phyloP scores from a whole-genome alignment of 2,888 invertebrate species.

The Plebejus argus region DNA sequence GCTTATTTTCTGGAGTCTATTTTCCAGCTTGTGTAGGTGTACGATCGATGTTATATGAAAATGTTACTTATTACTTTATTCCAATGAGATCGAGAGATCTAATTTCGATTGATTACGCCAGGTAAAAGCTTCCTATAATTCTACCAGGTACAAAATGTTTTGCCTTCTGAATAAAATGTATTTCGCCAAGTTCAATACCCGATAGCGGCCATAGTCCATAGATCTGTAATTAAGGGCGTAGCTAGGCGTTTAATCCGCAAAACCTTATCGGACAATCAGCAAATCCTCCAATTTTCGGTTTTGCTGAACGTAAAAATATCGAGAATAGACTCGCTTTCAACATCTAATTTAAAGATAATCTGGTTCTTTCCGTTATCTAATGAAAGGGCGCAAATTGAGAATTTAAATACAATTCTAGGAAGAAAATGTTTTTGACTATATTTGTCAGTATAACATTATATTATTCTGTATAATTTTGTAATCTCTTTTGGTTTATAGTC shows the following conservation, averaged over 20 bases:
- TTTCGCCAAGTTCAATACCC: constrained; percentile 6
- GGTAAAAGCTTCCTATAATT: background rate
- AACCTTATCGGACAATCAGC: constrained; percentile 9
- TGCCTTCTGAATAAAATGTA: constrained; percentile 9
- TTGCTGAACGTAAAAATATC: background rate
- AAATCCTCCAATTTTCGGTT: constrained; percentile 17
- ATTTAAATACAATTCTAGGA: background rate
- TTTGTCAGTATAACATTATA: too few relatives aligned
- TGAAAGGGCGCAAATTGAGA: background rate
- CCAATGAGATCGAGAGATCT: background rate
- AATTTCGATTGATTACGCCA: background rate
- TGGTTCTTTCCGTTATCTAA: background rate
- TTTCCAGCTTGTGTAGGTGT: too few relatives aligned
- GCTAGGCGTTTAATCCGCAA: constrained; percentile 1
- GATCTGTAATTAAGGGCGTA: constrained; percentile 8
- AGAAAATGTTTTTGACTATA: too few relatives aligned
- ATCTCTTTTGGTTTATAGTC: too few relatives aligned
- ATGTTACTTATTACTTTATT: background rate
- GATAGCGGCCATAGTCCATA: background rate
- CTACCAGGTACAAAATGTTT: background rate
- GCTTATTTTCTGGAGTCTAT: too few relatives aligned
- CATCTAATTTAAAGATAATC: constrained; percentile 1
- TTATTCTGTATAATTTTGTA: too few relatives aligned
- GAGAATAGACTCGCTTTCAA: constrained; percentile 37
- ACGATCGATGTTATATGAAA: background rate